A percentile compares a stretch with the other conserved stretches of the same genome.
These are phyloP conservation scores for Ochotona curzoniae DNA, from an alignment of 2,113 vertebrate species.

Conservation along the genomic window DNA sequence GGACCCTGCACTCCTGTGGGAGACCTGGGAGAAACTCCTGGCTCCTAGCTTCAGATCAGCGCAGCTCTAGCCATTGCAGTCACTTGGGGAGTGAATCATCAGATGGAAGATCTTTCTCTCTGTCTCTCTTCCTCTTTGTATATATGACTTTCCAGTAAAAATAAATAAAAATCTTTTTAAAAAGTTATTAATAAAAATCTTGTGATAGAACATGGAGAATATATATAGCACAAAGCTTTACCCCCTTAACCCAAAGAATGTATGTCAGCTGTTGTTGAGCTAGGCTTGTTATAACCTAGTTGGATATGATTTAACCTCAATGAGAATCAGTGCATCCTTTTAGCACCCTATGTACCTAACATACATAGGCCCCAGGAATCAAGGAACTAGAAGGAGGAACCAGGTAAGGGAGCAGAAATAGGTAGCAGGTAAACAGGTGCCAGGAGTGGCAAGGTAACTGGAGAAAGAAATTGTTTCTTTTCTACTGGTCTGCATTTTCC, in stretches of 20 bases:
- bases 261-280: not conserved
- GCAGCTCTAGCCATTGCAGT: no score
- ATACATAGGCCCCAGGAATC: not conserved
- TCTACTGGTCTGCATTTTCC: not conserved
- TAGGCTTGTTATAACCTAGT: not conserved
- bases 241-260: not conserved
- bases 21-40: no score
- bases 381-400: not conserved
- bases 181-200: not conserved
- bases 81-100: no score
- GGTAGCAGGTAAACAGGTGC: not conserved
- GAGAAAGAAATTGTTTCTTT: not conserved
- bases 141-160: no score
- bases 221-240: not conserved
- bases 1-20: no score
- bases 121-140: no score
- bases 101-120: not conserved
- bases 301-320: not conserved
- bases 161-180: no score
- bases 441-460: not conserved
- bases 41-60: no score
- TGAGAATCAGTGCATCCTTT: not conserved
- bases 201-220: not conserved
- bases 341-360: not conserved
- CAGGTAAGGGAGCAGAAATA: not conserved